These are phyloP conservation scores for Crocidura indochinensis DNA, from an alignment of 2,797 vertebrate species.

Conservation along the genomic window DNA sequence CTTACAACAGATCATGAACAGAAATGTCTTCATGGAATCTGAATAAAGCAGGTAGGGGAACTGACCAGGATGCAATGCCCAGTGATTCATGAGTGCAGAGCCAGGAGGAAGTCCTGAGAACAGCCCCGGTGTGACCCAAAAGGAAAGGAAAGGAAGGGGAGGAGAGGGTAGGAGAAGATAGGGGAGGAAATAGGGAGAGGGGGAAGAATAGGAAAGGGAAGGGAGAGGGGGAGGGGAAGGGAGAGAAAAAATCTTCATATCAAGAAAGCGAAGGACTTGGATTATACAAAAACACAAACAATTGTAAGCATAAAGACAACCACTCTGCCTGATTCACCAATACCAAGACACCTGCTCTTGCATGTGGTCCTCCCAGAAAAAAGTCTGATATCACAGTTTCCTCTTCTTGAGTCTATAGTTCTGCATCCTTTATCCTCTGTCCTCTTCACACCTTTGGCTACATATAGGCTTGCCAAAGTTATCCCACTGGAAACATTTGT, in stretches of 20 bases:
- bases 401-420: not conserved
- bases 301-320: not conserved
- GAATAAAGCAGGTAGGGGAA: no score
- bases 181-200: no score
- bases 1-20: conserved; percentile 25
- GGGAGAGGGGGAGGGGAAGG: no score
- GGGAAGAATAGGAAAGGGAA: no score
- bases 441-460: conserved; percentile 3
- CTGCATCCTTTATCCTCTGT: not conserved
- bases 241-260: no score
- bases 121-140: no score
- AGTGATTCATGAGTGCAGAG: no score
- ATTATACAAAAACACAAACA: not conserved
- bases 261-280: not conserved
- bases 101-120: no score
- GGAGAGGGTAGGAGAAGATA: no score
- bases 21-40: not conserved
- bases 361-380: not conserved
- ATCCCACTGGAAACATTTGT: conserved; percentile 28
- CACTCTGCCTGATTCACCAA: not conserved
- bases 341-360: not conserved
- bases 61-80: no score
- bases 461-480: conserved; percentile 32
- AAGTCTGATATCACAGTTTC: not conserved
- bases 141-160: no score